Percentiles rank a stretch among this genome's conserved stretches.
Conservation (phyloP, 2,797 vertebrate species). For the Trichosurus vulpecula region DNA sequence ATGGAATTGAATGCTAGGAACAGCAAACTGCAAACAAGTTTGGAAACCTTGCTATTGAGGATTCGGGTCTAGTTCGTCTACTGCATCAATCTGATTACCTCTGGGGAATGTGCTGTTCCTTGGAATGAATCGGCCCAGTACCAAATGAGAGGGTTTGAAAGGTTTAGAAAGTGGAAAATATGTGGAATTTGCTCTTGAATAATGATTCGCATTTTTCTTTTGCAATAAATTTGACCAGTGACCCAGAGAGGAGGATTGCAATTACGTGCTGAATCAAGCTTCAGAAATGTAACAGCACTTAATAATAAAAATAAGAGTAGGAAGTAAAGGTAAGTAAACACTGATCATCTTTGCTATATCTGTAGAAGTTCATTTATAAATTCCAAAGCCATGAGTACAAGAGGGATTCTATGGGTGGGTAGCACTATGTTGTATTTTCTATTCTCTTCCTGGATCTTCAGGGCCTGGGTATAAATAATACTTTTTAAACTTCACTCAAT, state of each 20-base stretch:
- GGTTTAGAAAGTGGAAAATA: slow-evolving; percentile 76
- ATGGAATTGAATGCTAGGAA: slow-evolving; percentile 24
- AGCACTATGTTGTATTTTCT: slow-evolving; percentile 11
- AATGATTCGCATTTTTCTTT: slow-evolving; percentile 76
- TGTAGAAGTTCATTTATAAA: slow-evolving; percentile 57
- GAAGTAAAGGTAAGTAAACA: slow-evolving; percentile 67
- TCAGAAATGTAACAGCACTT: slow-evolving; percentile 66
- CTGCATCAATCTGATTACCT: slow-evolving; percentile 59
- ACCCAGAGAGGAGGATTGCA: slow-evolving; percentile 71
- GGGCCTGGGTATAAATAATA: not conserved
- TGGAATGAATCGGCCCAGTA: slow-evolving; percentile 48
- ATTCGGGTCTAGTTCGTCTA: not conserved
- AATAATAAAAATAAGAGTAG: slow-evolving; percentile 60
- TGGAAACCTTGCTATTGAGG: not conserved
- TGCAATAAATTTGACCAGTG: slow-evolving; percentile 75
- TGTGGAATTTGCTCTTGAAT: slow-evolving; percentile 76
- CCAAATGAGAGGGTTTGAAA: slow-evolving; percentile 66
- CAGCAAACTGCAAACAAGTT: slow-evolving; percentile 13
- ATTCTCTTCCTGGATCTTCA: slow-evolving; percentile 25
- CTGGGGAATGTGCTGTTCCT: slow-evolving; percentile 72
- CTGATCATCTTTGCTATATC: slow-evolving; percentile 16
- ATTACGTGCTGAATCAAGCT: slow-evolving; percentile 74
- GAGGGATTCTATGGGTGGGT: slow-evolving; percentile 31
- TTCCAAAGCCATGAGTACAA: too few relatives aligned
- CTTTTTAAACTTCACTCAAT: slow-evolving; percentile 20